Conservation (phyloP, 2,797 vertebrate genomes). For the Rhincodon typus region DNA sequence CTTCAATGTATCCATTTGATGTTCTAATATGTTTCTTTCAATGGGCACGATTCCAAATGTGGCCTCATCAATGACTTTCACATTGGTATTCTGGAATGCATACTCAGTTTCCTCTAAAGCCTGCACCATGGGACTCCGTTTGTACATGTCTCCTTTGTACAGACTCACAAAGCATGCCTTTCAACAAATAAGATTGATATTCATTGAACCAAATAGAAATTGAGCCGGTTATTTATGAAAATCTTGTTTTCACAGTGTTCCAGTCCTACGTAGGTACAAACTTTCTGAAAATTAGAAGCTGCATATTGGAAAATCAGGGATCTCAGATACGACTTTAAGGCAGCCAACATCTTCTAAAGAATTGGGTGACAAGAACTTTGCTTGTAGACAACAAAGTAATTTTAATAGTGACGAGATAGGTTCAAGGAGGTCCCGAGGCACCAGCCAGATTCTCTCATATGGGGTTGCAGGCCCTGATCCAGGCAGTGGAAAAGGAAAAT, state of each 20-base stretch:
- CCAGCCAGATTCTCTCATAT: neutral
- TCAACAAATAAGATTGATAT: neutral
- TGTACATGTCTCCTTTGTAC: neutral
- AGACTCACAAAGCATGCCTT: neutral
- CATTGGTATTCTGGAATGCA: neutral
- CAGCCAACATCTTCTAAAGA: neutral
- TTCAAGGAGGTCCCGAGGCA: neutral
- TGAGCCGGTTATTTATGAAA: neutral
- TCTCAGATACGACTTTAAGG: neutral
- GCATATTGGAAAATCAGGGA: neutral
- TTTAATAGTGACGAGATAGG: neutral
- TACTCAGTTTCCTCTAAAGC: neutral
- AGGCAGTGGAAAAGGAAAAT: neutral
- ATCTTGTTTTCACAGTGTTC: neutral
- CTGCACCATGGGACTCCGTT: neutral
- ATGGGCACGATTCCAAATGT: neutral
- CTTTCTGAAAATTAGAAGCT: neutral
- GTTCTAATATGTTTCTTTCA: neutral
- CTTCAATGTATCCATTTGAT: neutral
- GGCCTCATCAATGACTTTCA: neutral
- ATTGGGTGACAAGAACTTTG: neutral
- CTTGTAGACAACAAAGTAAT: neutral
- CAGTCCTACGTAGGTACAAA: neutral
- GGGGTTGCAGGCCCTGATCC: neutral
- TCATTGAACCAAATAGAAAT: neutral